Percentiles rank a stretch among this genome's conserved stretches.
These are phyloP conservation scores for Coptodon rendalli DNA, from an alignment of 2,113 vertebrate genomes.

Conservation along the genomic window DNA sequence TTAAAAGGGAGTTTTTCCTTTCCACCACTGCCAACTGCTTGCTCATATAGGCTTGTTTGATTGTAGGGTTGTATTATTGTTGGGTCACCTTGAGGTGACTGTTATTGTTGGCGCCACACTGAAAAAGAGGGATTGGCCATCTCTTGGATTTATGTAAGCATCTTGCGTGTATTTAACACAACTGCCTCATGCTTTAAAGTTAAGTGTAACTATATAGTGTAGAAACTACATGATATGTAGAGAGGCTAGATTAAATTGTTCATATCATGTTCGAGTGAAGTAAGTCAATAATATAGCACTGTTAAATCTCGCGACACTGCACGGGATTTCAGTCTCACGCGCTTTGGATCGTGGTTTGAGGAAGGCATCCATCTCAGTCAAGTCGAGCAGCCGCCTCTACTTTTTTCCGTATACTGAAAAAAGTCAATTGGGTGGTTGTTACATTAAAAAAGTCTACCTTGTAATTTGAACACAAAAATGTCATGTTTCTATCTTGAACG, in stretches of 20 bases:
- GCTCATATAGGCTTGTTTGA: neutral
- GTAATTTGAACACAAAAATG: neutral
- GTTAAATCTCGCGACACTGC: accelerated
- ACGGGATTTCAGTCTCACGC: accelerated
- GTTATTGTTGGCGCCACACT: neutral
- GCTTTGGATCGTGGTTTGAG: too few species aligned
- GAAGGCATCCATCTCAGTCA: too few species aligned
- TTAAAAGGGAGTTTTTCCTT: neutral
- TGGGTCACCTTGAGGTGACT: neutral
- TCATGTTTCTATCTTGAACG: neutral
- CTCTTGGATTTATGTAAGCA: neutral
- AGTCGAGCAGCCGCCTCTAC: too few species aligned
- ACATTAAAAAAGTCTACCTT: neutral
- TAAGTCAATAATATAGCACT: neutral
- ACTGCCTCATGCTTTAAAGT: neutral
- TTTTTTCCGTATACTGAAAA: accelerated
- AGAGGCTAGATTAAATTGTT: accelerated
- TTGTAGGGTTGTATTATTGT: neutral
- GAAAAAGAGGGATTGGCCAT: neutral
- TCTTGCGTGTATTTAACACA: neutral
- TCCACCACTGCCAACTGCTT: neutral
- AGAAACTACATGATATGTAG: neutral
- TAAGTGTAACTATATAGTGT: neutral
- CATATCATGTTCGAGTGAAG: neutral
- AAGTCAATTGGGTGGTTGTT: neutral